Evolutionary conservation across 2,797 vertebrate genomes (phyloP), one percentile per base, ranked within the genome.

Genomic region (Brachyrhaphis roseni): DNA sequence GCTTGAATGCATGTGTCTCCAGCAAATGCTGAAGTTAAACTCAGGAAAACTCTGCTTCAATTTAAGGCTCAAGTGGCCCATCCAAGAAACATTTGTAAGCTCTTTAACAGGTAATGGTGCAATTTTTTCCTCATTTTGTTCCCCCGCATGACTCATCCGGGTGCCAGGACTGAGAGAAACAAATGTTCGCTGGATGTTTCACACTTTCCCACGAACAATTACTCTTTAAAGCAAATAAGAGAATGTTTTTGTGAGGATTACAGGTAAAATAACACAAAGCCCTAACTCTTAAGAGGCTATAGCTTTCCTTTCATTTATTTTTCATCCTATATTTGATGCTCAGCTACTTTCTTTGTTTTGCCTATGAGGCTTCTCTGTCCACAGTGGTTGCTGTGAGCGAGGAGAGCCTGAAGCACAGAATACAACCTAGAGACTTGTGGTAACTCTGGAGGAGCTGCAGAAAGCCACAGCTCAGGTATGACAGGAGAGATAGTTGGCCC

Each of bases 61-160:
- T 88, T 87, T 39, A 45, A 70, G 82, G 78, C 70, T 83, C 80
- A 82, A 75, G 47, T 70, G 76, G 76, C 53, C 77, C 28, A 7
- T 57, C 74, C 31, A 45, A 77, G 43, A 71, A 71, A 70, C 73
- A 82, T 76, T 88, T 75, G 66, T 79, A 57, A 59, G 80, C 31
- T 68, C 68, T 34, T 70, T 26, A 75, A 36, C 59, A 76, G 45
- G 71, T 81, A 82, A 83, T 16, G 36, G 74, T 68, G 71, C 47
- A 23, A 39, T 74, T 18, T 78, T 79, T 83, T 74, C 49, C 31
- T 34, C 36, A 6, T 76, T 78, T 76, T 74, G 73, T 71, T 13
- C 1, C n/a, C 49, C 79, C 62, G 8, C 8, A 41, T 11, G 64
- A 39, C 10, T 68, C 31, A 3, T 39, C 36, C 31, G 75, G 74